Evolutionary conservation across 1,140 invertebrate genomes (phyloP), one percentile per base, ranked within the genome.

Genomic region (Zaprionus davidi): DNA sequence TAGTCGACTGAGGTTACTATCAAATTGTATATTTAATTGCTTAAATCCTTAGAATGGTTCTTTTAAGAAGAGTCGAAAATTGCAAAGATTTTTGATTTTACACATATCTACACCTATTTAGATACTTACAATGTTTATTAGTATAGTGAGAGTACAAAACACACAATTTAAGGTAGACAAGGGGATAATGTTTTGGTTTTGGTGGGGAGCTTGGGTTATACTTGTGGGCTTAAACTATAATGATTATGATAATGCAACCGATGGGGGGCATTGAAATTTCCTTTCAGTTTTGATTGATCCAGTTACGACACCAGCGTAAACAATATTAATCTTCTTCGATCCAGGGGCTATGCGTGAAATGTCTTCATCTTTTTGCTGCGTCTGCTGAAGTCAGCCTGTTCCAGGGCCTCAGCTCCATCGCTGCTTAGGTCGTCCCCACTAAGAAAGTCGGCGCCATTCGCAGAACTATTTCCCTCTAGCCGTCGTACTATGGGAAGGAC

Each of bases 321-420:
- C 34, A 13, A 36, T 34, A 62, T 53, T 22, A 11, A 22, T 12
- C 13, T 36, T 11, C 22, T 15, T 6, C 17, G 13, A 22, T 34
- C 5, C 36, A 34, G 17, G 49, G 26, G 58, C 90, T 92, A 92
- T 70, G 84, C 71, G 44, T 92, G 91, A 79, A 86, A 92, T n/a
- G 91, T 92, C 36, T 92, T 92, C 78, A 92, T 78, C 64, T 92
- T 92, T 81, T 92, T 92, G 69, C 76, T 92, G 15, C 91, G 83
- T n/a, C 88, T 81, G 28, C 86, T 91, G n/a, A 90, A 92, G 41
- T 92, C 91, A 1, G 83, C 68, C 38, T 90, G 85, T 5, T 92
- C 91, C 24, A 79, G 57, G 60, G 82, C 82, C 2, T 88, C 78
- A 2, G 81, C 85, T 0, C 74, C 79, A 46, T 91, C 84, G 56